These are phyloP conservation scores for Mus spretus DNA, from an alignment of 2,797 vertebrate species.

Conservation along the genomic window DNA sequence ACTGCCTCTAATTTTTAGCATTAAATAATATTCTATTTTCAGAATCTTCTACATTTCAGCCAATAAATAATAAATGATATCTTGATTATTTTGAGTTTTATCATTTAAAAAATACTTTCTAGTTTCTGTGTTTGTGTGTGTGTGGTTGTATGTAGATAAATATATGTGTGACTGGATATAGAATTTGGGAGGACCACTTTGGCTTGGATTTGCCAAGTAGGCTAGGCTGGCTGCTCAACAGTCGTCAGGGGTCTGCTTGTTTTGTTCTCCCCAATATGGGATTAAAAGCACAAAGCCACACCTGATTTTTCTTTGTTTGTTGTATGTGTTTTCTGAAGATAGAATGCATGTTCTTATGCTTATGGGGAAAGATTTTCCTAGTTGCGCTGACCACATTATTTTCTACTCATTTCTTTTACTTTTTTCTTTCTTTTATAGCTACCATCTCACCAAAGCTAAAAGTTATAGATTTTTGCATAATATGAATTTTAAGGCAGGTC, in stretches of 20 bases:
- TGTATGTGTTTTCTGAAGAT: background rate
- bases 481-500: background rate
- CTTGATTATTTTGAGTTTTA: background rate
- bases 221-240: background rate
- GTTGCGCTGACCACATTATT: background rate
- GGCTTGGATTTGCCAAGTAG: background rate
- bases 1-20: background rate
- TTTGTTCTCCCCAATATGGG: background rate
- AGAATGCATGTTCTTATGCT: background rate
- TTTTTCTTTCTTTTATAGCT: background rate
- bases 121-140: background rate
- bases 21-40: background rate
- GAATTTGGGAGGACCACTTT: background rate
- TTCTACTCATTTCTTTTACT: background rate
- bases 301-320: background rate
- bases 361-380: background rate
- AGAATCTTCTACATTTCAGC: background rate
- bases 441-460: background rate
- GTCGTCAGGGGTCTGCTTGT: background rate
- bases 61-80: background rate
- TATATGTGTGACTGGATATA: background rate
- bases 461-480: conserved; percentile 6
- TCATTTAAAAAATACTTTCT: background rate
- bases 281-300: background rate
- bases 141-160: background rate